Evolutionary conservation across 2,797 vertebrate genomes (phyloP).

Genomic region (Sciaenops ocellatus): DNA sequence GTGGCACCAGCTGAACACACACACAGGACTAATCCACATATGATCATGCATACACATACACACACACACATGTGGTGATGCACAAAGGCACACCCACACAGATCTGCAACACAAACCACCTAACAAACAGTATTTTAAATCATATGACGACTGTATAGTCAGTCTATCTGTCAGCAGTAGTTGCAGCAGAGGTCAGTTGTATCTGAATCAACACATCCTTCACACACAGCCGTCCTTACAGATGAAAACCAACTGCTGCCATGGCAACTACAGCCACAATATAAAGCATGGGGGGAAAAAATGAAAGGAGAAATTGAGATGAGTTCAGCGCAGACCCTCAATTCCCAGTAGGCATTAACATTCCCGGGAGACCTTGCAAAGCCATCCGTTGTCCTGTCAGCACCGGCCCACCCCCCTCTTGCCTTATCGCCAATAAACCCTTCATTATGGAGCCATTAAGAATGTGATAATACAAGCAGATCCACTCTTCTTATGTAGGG

Average conservation of each 20-base stretch:
- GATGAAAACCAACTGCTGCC: conserved; percentile 74
- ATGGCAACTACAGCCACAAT: conserved; percentile 81
- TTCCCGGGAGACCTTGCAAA: conserved; percentile 73
- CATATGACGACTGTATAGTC: background rate
- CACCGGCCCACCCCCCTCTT: conserved; percentile 43
- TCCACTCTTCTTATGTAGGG: conserved; percentile 54
- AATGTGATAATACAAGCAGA: conserved; percentile 84
- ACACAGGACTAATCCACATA: conserved; percentile 70
- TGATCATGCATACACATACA: conserved; percentile 41
- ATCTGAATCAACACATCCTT: conserved; percentile 65
- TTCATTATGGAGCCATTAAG: conserved; percentile 85
- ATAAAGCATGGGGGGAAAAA: conserved; percentile 54
- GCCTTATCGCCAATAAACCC: conserved; percentile 79
- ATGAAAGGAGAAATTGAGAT: conserved; percentile 73
- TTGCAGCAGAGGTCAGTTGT: conserved; percentile 31
- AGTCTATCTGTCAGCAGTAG: conserved; percentile 30
- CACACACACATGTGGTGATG: conserved; percentile 53
- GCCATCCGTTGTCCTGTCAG: conserved; percentile 76
- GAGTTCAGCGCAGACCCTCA: conserved; percentile 67
- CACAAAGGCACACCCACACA: conserved; percentile 50
- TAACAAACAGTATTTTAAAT: conserved; percentile 45
- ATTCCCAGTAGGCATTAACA: conserved; percentile 76
- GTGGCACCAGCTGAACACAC: conserved; percentile 84
- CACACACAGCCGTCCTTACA: conserved; percentile 51
- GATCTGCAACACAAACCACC: conserved; percentile 33